Conservation (phyloP, 2,888 invertebrate genomes). For the Zhengitettix transpicula region DNA sequence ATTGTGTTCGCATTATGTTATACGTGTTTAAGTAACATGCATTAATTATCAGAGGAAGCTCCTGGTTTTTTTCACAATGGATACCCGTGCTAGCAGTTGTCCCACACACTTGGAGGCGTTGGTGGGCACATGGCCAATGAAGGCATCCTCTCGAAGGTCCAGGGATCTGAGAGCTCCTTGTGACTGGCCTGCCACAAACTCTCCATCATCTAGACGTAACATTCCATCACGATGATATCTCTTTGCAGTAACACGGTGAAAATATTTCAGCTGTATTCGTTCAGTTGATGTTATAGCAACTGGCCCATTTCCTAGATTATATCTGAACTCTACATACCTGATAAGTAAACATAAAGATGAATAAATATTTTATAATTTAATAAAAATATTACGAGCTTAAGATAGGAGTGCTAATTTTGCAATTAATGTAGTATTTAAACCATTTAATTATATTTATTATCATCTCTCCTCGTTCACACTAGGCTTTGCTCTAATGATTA, state of each 20-base stretch:
- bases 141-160: slow-evolving; percentile 65
- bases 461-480: too few relatives aligned
- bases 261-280: slow-evolving; percentile 51
- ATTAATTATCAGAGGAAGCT: neutral
- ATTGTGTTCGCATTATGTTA: too few relatives aligned
- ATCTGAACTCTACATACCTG: slow-evolving; percentile 55
- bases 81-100: neutral
- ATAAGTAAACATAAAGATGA: slow-evolving; percentile 5
- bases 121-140: slow-evolving; percentile 60
- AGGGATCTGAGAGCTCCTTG: slow-evolving; percentile 61
- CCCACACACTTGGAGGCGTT: slow-evolving; percentile 49
- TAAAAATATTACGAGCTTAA: too few relatives aligned
- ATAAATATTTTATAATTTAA: neutral
- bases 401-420: too few relatives aligned
- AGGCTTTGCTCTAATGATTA: too few relatives aligned
- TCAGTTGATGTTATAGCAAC: slow-evolving; percentile 55
- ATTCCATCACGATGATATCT: slow-evolving; percentile 69
- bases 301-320: slow-evolving; percentile 72
- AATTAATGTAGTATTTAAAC: too few relatives aligned
- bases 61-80: neutral
- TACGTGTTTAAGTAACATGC: neutral
- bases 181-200: slow-evolving; percentile 64
- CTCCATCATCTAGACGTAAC: slow-evolving; percentile 59
- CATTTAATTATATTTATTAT: too few relatives aligned
- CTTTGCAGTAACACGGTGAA: slow-evolving; percentile 64